These are phyloP conservation scores for Meteorus colon DNA, from an alignment of 2,888 invertebrate genomes.

Conservation along the genomic window DNA sequence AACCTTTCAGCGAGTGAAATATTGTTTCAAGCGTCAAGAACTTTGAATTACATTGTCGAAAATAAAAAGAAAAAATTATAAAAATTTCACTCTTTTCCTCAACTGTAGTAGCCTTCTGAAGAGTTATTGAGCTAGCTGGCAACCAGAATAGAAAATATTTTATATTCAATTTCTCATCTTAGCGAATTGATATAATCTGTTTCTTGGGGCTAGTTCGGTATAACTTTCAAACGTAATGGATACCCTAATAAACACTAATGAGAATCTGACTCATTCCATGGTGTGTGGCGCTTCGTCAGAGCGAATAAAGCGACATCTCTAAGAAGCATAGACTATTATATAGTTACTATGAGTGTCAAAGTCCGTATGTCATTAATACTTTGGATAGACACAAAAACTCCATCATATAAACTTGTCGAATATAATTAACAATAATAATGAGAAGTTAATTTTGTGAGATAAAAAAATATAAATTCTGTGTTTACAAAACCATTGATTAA, in stretches of 20 bases:
- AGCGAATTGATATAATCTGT: slow-evolving; percentile 6
- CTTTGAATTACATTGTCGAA: background rate
- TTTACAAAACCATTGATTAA: slow-evolving; percentile 19
- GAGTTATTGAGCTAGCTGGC: background rate
- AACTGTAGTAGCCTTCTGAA: background rate
- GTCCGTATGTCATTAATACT: too few relatives aligned
- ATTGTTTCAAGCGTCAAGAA: background rate
- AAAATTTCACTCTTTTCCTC: background rate
- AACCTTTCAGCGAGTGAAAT: background rate
- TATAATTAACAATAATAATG: background rate
- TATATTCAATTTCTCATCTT: background rate
- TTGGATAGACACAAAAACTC: too few relatives aligned
- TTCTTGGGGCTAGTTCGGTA: slow-evolving; percentile 35
- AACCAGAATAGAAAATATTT: background rate
- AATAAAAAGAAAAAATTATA: background rate
- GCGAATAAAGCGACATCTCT: slow-evolving; percentile 24
- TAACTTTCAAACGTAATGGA: slow-evolving; percentile 37
- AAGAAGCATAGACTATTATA: background rate
- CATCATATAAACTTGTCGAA: too few relatives aligned
- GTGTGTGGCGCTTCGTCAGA: slow-evolving; percentile 23
- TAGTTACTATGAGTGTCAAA: too few relatives aligned
- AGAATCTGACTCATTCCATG: slow-evolving; percentile 25
- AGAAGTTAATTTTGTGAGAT: too few relatives aligned
- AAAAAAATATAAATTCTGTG: background rate
- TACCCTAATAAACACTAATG: slow-evolving; percentile 42